A percentile compares a stretch with the other conserved stretches of the same genome.
These are phyloP conservation scores for Julus scandinavius DNA, from an alignment of 2,888 invertebrate genomes.

Conservation along the genomic window DNA sequence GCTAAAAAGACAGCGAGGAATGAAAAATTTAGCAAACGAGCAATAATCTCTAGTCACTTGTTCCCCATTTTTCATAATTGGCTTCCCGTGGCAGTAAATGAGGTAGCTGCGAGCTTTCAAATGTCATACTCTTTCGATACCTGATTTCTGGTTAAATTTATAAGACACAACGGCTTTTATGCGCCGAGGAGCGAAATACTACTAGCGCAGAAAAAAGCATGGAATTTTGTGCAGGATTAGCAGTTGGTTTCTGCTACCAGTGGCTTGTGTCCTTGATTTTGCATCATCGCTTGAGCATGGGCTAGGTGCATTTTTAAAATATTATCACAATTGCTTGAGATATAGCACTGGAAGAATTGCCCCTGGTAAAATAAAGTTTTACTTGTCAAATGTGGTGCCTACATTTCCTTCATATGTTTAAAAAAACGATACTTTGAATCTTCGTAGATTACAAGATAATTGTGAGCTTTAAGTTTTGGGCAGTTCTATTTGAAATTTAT, in stretches of 20 bases:
- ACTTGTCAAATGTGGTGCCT: too few relatives aligned
- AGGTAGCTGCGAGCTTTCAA: not conserved
- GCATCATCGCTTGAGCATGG: too few relatives aligned
- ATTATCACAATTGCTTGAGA: too few relatives aligned
- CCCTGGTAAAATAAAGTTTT: too few relatives aligned
- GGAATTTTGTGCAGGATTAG: too few relatives aligned
- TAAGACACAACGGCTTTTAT: not conserved
- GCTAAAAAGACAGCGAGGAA: not conserved
- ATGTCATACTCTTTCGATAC: not conserved
- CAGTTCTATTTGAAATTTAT: not conserved
- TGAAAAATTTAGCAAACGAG: conserved; percentile 41
- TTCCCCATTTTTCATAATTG: conserved; percentile 37
- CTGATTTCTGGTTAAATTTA: not conserved
- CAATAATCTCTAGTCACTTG: conserved; percentile 28
- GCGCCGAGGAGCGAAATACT: too few relatives aligned
- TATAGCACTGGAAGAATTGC: too few relatives aligned
- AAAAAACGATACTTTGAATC: not conserved
- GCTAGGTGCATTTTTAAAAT: too few relatives aligned
- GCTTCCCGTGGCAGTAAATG: not conserved
- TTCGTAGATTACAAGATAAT: not conserved
- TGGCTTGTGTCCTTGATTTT: too few relatives aligned
- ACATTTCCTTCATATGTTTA: not conserved
- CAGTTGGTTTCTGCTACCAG: too few relatives aligned
- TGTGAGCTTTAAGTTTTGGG: not conserved
- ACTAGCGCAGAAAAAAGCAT: too few relatives aligned